Base-by-base conservation (phyloP, 2,888 invertebrate species). In the Xanthorhoe spadicearia region DNA sequence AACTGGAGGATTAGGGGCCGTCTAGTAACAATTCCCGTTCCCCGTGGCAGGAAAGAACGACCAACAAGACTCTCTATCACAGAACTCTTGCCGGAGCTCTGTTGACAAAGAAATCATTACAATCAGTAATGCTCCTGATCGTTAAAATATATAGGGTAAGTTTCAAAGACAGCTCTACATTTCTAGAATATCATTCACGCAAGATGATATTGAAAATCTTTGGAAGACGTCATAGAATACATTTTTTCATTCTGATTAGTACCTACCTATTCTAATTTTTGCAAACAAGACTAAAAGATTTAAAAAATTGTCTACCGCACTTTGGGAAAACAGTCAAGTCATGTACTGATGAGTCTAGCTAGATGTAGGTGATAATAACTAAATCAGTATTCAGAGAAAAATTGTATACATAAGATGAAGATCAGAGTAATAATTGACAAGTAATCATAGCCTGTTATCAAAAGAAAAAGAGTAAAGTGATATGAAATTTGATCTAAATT, bases 1-100 rank as follows among this genome's bases (percentile, higher is more conserved):
- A 99, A 93, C 88, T 99, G 99, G 28, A 99, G 94, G 72, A 99
- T 94, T 9, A 99, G 93, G 0, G 99, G 99, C 50, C 99, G 95
- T 69, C 99, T 94, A 0, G 99, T 99, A 1, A 99, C 99, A 79
- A 99, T 99, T 2, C 99, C 99, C 59, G 97, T 97, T 9, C 99
- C 99, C 75, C 99, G 95, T 3, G 99, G 99, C 69, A 99, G 93
- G 92, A 99, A 99, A 55, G 99, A 99, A 69, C 97, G 96, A 0
- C 99, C 99, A 7, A 99, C 99, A 53, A 99, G 94, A 87, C 98
- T 98, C 91, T 99, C 99, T 76, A 99, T 96, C 15, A 99, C 99
- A 28, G 99, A 99, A 94, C 99, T 99, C 94, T 99, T 99, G 56
- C 99, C 99, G 53, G 99, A 98, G 92, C 99, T 99, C 98, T 99